Percentiles rank a stretch among this genome's conserved stretches.
Conservation (phyloP, 1,140 invertebrate genomes). For the Maconellicoccus hirsutus region DNA sequence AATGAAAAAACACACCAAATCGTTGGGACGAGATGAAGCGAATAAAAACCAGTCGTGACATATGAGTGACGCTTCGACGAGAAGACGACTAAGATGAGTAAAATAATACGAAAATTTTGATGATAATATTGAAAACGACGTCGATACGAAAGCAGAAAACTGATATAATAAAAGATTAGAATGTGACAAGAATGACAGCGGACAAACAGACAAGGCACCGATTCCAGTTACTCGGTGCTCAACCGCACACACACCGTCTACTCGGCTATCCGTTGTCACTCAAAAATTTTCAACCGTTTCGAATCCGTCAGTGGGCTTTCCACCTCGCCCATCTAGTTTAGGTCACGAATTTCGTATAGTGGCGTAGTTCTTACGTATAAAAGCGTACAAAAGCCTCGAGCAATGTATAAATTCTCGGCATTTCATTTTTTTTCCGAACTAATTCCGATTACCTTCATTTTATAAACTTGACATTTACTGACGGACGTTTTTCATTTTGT, state of each 20-base stretch:
- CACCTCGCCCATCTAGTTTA: background rate
- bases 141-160: conserved; percentile 22
- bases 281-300: conserved; percentile 14
- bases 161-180: conserved; percentile 18
- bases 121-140: conserved; percentile 20
- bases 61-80: conserved; percentile 10
- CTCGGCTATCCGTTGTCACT: conserved; percentile 15
- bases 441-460: conserved; percentile 5
- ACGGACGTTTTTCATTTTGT: conserved; percentile 16
- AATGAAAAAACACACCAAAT: too few relatives aligned
- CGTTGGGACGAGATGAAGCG: conserved; percentile 1
- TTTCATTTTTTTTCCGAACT: background rate
- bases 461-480: conserved; percentile 6
- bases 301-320: background rate
- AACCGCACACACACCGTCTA: background rate
- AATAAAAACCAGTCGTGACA: conserved; percentile 20
- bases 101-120: conserved; percentile 20
- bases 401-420: background rate
- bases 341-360: background rate
- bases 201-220: background rate
- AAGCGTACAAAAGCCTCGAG: background rate
- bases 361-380: background rate
- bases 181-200: conserved; percentile 21
- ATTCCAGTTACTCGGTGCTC: background rate
- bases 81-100: conserved; percentile 5